A percentile compares a stretch with the other conserved stretches of the same genome.
phyloP scores from a whole-genome alignment of 2,113 vertebrate genomes.

The Cavia porcellus region DNA sequence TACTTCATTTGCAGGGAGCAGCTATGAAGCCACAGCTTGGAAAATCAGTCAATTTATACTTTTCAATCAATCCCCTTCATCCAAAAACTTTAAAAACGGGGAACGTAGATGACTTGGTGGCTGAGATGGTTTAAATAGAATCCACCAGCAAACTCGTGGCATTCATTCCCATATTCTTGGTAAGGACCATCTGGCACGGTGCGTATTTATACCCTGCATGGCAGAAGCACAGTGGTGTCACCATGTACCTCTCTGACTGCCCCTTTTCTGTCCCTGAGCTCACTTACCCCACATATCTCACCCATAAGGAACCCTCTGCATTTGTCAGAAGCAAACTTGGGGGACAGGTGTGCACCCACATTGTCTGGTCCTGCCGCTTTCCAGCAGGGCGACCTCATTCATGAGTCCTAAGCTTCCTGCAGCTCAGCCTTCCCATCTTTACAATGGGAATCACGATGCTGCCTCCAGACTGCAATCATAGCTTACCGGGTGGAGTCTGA shows the following conservation, averaged over 20 bases:
- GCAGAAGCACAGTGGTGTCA: slow-evolving; percentile 70
- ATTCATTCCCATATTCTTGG: not conserved
- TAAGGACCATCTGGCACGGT: slow-evolving; percentile 69
- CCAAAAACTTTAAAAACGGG: slow-evolving; percentile 59
- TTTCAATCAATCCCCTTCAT: slow-evolving; percentile 49
- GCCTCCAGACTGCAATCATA: not conserved
- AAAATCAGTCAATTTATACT: slow-evolving; percentile 21
- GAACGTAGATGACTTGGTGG: slow-evolving; percentile 43
- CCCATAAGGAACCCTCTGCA: not conserved
- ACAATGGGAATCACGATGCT: not conserved
- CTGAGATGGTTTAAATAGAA: slow-evolving; percentile 74
- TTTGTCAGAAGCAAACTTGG: not conserved
- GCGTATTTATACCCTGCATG: slow-evolving; percentile 65
- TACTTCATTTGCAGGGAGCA: not conserved
- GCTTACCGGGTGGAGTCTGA: not conserved
- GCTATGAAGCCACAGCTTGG: slow-evolving; percentile 37
- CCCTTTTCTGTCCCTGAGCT: slow-evolving; percentile 61
- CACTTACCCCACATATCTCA: not conserved
- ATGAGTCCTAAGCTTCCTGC: not conserved
- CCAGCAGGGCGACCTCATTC: not conserved
- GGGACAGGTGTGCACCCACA: not conserved
- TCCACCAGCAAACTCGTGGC: not conserved
- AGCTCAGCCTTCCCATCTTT: not conserved
- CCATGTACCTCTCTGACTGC: slow-evolving; percentile 52
- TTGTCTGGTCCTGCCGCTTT: not conserved